Percentiles rank a stretch among this genome's conserved stretches.
These are phyloP conservation scores for Rhinopomastus cyanomelas DNA, from an alignment of 2,113 vertebrate species.

Conservation along the genomic window DNA sequence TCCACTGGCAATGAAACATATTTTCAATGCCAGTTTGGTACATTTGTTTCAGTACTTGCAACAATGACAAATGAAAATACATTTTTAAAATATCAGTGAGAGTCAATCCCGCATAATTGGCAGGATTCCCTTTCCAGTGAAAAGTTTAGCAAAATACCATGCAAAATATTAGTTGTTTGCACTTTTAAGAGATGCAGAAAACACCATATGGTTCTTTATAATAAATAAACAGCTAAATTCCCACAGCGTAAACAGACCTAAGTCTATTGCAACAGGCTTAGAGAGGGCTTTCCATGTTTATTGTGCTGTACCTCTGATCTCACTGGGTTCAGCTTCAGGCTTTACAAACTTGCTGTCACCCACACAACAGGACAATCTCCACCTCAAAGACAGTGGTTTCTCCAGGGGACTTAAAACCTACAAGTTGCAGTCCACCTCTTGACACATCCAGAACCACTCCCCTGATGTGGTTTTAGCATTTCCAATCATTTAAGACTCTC, in stretches of 20 bases:
- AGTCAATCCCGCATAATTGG: background rate
- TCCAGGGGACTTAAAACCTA: background rate
- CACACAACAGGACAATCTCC: background rate
- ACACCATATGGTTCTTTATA: background rate
- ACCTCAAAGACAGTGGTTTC: background rate
- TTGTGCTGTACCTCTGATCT: background rate
- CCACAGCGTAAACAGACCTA: background rate
- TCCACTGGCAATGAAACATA: background rate
- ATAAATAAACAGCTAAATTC: background rate
- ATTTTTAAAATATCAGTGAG: background rate
- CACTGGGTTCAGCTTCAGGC: background rate
- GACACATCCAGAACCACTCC: background rate
- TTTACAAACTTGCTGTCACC: background rate
- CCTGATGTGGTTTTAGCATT: background rate
- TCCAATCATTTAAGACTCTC: background rate
- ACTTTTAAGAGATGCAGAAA: background rate
- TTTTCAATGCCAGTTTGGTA: background rate
- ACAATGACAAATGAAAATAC: background rate
- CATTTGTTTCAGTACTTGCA: background rate
- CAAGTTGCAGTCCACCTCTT: background rate
- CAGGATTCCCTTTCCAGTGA: background rate
- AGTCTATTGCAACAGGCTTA: background rate
- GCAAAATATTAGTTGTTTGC: background rate
- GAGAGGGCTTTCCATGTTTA: accelerated
- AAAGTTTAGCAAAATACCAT: background rate